Percentiles rank a stretch among this genome's conserved stretches.
These are phyloP conservation scores for Brachionus asplanchnoidis DNA, from an alignment of 1,140 invertebrate genomes.

Conservation along the genomic window DNA sequence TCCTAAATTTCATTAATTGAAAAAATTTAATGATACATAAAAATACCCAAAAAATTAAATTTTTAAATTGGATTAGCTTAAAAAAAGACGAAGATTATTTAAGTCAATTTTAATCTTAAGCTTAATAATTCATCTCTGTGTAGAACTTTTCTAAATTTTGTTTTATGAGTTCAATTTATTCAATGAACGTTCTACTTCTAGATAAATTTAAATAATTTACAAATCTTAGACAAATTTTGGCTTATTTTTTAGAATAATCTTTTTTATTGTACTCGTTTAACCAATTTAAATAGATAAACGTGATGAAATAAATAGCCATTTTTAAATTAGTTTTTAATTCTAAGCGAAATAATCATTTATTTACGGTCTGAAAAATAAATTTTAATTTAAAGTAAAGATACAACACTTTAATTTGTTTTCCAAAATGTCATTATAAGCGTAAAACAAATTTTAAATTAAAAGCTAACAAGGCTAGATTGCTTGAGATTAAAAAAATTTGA, in stretches of 20 bases:
- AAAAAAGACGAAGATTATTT: too few species aligned
- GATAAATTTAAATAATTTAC: not conserved
- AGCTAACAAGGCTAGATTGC: not conserved
- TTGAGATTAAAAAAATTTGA: not conserved
- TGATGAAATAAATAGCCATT: not conserved
- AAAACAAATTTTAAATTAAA: not conserved
- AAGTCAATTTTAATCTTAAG: too few species aligned
- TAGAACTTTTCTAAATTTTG: too few species aligned
- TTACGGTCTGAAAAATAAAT: not conserved
- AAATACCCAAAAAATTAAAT: too few species aligned
- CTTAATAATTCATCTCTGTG: too few species aligned
- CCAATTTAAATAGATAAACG: not conserved
- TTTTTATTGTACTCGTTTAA: not conserved
- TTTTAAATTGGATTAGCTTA: too few species aligned
- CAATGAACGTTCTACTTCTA: not conserved
- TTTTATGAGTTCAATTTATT: not conserved
- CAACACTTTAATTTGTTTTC: not conserved
- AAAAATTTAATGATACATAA: too few species aligned
- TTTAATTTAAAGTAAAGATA: not conserved
- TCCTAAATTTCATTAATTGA: too few species aligned
- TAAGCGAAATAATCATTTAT: not conserved
- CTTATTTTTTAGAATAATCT: too few species aligned
- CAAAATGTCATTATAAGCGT: not conserved
- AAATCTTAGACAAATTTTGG: not conserved
- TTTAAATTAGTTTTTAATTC: not conserved